phyloP scores from a whole-genome alignment of 2,888 invertebrate genomes.

The Drosophila diplacantha region DNA sequence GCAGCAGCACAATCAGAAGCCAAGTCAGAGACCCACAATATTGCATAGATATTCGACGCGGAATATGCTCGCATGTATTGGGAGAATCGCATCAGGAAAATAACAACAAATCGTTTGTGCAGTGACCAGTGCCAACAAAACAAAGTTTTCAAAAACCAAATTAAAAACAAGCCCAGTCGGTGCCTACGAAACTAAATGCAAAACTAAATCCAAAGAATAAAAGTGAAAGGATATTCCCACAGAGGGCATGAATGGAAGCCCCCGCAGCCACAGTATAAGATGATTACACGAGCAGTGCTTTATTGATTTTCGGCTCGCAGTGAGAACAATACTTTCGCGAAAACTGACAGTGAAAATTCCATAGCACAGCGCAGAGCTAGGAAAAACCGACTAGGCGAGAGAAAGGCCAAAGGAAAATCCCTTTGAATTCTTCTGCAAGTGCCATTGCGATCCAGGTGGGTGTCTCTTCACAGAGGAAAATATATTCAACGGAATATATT shows the following conservation, averaged over 20 bases:
- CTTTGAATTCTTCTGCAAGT: conserved; percentile 76
- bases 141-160: conserved; percentile 8
- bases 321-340: conserved; percentile 31
- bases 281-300: conserved; percentile 54
- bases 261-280: conserved; percentile 40
- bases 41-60: conserved; percentile 22
- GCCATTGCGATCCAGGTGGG: conserved; percentile 77
- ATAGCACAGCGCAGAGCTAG: conserved; percentile 11
- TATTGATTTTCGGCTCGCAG: conserved; percentile 53
- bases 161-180: conserved; percentile 4
- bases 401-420: conserved; percentile 31
- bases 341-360: conserved; percentile 23
- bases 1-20: conserved; percentile 28
- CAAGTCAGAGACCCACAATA: conserved; percentile 27
- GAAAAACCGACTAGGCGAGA: conserved; percentile 14
- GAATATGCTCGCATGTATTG: conserved; percentile 12
- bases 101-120: conserved; percentile 27
- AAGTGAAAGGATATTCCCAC: conserved; percentile 42
- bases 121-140: conserved; percentile 21
- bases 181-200: neutral
- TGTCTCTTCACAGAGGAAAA: conserved; percentile 7
- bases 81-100: conserved; percentile 13
- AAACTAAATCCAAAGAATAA: conserved; percentile 13
- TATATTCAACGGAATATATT: neutral
- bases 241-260: conserved; percentile 38